These are phyloP conservation scores for Synchiropus splendidus DNA, from an alignment of 2,113 vertebrate species.

Conservation along the genomic window DNA sequence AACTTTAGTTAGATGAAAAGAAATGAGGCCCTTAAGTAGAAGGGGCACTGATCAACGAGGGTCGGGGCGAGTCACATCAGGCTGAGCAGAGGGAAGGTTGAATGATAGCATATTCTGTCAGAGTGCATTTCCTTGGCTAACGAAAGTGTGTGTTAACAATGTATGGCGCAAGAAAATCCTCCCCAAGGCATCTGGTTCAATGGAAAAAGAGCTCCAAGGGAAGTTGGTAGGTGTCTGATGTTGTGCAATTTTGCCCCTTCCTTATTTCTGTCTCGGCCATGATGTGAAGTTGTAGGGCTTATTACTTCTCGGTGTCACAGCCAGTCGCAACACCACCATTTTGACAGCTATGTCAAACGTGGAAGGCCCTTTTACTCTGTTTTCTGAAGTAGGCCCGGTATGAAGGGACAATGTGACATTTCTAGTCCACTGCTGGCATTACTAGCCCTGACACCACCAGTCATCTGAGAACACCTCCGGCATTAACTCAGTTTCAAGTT, in stretches of 20 bases:
- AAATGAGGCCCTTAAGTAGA: conserved; percentile 44
- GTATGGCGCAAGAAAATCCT: conserved; percentile 30
- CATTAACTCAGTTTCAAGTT: too few species aligned
- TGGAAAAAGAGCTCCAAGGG: too few species aligned
- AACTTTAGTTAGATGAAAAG: conserved; percentile 60
- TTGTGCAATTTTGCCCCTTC: conserved; percentile 24
- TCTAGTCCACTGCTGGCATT: too few species aligned
- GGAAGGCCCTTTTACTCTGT: too few species aligned
- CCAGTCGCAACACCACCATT: not conserved
- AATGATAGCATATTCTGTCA: conserved; percentile 48
- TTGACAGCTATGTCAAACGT: too few species aligned
- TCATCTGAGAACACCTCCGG: too few species aligned
- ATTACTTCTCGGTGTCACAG: not conserved
- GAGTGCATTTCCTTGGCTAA: conserved; percentile 29
- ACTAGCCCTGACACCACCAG: too few species aligned
- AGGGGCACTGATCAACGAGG: conserved; percentile 45
- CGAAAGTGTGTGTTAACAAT: conserved; percentile 36
- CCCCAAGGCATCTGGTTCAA: conserved; percentile 22
- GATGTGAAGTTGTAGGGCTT: not conserved
- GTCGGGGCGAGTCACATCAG: conserved; percentile 37
- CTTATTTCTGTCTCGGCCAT: conserved; percentile 2
- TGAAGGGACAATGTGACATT: too few species aligned
- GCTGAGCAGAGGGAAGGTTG: conserved; percentile 33
- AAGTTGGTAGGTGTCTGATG: conserved; percentile 27
- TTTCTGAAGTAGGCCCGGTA: too few species aligned